Conservation (phyloP, 2,797 vertebrate species). For the Silurus lanzhouensis region DNA sequence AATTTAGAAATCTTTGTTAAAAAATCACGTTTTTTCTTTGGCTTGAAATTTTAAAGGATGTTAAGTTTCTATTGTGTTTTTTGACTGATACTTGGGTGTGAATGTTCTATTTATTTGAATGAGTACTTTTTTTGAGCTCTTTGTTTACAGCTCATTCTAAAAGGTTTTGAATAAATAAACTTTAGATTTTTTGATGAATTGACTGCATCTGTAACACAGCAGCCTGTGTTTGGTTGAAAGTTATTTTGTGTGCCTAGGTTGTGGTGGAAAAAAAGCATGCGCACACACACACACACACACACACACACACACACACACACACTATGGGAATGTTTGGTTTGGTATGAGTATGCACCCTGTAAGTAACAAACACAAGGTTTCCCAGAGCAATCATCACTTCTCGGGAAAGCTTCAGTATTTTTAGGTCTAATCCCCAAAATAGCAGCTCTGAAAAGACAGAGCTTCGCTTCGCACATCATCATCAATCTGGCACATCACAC, state of each 20-base stretch:
- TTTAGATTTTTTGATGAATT: too few relatives aligned
- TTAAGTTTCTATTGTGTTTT: too few relatives aligned
- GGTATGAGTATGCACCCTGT: conserved; percentile 5
- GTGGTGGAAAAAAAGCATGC: conserved; percentile 29
- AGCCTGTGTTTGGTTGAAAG: not conserved
- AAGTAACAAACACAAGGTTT: conserved; percentile 25
- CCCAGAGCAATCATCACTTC: conserved; percentile 37
- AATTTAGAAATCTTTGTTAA: too few relatives aligned
- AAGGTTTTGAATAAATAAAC: too few relatives aligned
- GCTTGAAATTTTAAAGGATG: too few relatives aligned
- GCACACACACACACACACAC: conserved; percentile 31
- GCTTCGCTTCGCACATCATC: conserved; percentile 32
- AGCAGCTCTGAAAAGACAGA: conserved; percentile 29
- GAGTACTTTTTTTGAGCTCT: too few relatives aligned
- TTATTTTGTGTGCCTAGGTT: conserved; percentile 32
- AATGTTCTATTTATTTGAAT: too few relatives aligned
- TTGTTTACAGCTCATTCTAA: too few relatives aligned
- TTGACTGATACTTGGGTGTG: too few relatives aligned
- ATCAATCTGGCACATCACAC: conserved; percentile 17
- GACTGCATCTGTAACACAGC: not conserved
- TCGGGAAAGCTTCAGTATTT: conserved; percentile 23
- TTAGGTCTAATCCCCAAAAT: conserved; percentile 48
- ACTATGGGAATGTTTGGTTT: conserved; percentile 39
- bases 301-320: conserved; percentile 26
- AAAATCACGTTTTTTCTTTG: too few relatives aligned